phyloP scores from a whole-genome alignment of 2,888 invertebrate genomes.

The Euplagia quadripunctaria region DNA sequence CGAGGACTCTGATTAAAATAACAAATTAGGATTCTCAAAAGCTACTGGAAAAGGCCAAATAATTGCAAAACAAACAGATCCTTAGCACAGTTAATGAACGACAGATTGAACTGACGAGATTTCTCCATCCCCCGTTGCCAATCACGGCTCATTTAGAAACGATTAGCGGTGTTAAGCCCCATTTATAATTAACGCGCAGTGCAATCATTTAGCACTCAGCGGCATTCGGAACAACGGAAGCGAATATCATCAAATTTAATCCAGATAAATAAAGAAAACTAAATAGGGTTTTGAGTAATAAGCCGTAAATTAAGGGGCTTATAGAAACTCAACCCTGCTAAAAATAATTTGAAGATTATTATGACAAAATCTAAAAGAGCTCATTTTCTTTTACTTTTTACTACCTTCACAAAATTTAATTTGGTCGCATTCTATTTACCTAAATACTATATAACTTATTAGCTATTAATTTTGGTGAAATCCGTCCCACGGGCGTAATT shows the following conservation, averaged over 20 bases:
- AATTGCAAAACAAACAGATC: background rate
- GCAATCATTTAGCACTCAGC: background rate
- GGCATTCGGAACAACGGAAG: background rate
- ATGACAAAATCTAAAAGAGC: too few species aligned
- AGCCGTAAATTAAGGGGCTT: too few species aligned
- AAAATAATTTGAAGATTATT: too few species aligned
- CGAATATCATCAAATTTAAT: background rate
- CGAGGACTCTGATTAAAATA: background rate
- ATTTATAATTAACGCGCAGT: background rate
- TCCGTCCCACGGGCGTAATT: too few species aligned
- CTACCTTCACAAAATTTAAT: background rate
- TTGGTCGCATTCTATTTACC: background rate
- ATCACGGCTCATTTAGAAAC: background rate
- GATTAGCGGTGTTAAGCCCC: background rate
- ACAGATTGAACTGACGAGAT: background rate
- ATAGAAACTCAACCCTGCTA: too few species aligned
- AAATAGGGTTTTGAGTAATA: too few species aligned
- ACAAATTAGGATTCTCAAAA: background rate
- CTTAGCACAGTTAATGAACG: background rate
- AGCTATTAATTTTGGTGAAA: too few species aligned
- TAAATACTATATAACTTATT: too few species aligned
- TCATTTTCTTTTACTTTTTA: background rate
- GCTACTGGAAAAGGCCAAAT: background rate
- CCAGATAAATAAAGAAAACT: background rate
- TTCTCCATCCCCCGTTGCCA: background rate